Conservation (phyloP, 2,888 invertebrate species). For the Rhogogaster chlorosoma region DNA sequence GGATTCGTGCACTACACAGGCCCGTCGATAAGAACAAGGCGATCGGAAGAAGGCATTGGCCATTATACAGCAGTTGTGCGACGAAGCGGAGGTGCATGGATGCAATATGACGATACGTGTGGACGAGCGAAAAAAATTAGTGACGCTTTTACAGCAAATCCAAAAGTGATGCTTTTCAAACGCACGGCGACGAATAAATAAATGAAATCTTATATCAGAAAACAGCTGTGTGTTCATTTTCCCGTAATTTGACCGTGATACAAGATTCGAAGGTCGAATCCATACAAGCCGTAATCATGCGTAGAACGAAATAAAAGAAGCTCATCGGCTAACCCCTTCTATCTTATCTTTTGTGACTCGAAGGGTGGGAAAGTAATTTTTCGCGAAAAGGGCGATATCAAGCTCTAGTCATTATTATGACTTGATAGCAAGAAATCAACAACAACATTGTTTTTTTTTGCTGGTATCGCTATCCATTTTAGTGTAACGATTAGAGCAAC, state of each 20-base stretch:
- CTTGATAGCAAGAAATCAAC: not conserved
- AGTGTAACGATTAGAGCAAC: not conserved
- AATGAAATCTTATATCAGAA: not conserved
- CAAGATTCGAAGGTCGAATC: not conserved
- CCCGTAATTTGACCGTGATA: not conserved
- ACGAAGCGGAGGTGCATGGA: conserved; percentile 7
- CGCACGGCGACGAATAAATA: not conserved
- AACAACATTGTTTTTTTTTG: not conserved
- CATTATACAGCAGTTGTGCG: conserved; percentile 23
- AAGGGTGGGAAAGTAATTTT: too few species aligned
- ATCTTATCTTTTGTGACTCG: too few species aligned
- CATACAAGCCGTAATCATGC: not conserved
- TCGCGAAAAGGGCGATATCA: not conserved
- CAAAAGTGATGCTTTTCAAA: conserved; percentile 12
- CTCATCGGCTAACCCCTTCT: not conserved
- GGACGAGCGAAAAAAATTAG: not conserved
- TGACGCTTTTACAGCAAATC: conserved; percentile 1
- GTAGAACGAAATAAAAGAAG: not conserved
- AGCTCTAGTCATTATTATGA: not conserved
- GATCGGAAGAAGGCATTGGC: conserved; percentile 14
- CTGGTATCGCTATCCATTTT: not conserved
- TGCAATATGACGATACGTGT: conserved; percentile 27
- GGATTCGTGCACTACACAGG: conserved; percentile 22
- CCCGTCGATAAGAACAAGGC: conserved; percentile 21
- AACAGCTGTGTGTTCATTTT: not conserved